Evolutionary conservation across 1,140 invertebrate genomes (phyloP), one percentile per base, ranked within the genome.

Genomic region (Harpegnathos saltator): DNA sequence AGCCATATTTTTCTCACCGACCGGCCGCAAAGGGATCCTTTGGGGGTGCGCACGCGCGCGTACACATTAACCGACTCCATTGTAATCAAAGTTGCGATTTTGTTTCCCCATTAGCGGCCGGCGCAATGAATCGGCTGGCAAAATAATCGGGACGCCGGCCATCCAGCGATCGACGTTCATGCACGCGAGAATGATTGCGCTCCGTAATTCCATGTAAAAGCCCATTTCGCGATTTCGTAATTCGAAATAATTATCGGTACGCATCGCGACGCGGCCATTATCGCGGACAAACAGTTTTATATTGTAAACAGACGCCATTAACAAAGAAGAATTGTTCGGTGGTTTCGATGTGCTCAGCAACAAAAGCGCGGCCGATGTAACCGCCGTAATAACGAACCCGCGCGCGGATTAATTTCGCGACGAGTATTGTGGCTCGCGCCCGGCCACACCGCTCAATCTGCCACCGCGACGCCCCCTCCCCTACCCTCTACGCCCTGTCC

Each of bases 191-290:
- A 86, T 89, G 88, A 89, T 89, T 89, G 83, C 88, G 80, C 56
- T 71, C 68, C 84, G 88, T 89, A 89, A 89, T 87, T 84, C 82
- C 85, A 62, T 89, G 87, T 86, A 89, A 89, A 89, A 89, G 88
- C 88, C 87, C 88, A 89, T 89, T 89, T 68, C 81, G 85, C 88
- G 88, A 89, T 89, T 89, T 89, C 88, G 88, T 89, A 89, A 89
- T 89, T 86, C 88, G 87, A 89, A 89, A 89, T 89, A 89, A 89
- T 89, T 89, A 89, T 89, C 84, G 84, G 77, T 84, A 85, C 87
- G 87, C 84, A 89, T 82, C 89, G 87, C 87, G 87, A 86, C 84
- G 88, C 84, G 88, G 87, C 87, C 81, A 89, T 89, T 86, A 89
- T 86, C 88, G 88, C 72, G 82, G 82, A 89, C 88, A 89, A 89